Conservation (phyloP, 2,113 vertebrate species). For the Platichthys flesus region DNA sequence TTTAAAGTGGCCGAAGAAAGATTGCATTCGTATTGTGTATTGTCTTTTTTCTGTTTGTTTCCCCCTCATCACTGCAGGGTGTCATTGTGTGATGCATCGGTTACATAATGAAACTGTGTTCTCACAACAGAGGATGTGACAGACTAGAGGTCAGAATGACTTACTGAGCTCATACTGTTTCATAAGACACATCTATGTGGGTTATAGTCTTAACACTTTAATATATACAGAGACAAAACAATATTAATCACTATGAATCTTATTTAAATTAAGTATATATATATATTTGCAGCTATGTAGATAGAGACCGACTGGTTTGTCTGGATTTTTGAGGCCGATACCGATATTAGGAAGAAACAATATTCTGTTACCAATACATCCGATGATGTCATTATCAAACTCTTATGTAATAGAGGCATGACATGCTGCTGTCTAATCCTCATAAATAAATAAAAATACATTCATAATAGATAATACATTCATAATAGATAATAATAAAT, state of each 20-base stretch:
- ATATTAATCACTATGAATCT: background rate
- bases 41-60: background rate
- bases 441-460: too few species aligned
- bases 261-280: background rate
- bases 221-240: background rate
- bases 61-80: slow-evolving; percentile 6
- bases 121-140: slow-evolving; percentile 64
- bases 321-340: too few species aligned
- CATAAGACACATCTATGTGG: slow-evolving; percentile 52
- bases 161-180: slow-evolving; percentile 60
- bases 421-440: too few species aligned
- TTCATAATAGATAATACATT: too few species aligned
- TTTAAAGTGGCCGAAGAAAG: background rate
- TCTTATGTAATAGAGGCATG: too few species aligned
- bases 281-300: background rate
- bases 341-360: too few species aligned
- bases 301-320: too few species aligned
- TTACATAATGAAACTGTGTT: slow-evolving; percentile 64
- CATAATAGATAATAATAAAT: too few species aligned
- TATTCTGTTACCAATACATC: too few species aligned
- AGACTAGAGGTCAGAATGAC: slow-evolving; percentile 68
- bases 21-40: background rate
- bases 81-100: slow-evolving; percentile 44
- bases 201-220: slow-evolving; percentile 19
- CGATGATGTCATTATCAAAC: too few species aligned